phyloP scores from a whole-genome alignment of 2,113 vertebrate genomes.

The Pseudorectes ferrugineus region DNA sequence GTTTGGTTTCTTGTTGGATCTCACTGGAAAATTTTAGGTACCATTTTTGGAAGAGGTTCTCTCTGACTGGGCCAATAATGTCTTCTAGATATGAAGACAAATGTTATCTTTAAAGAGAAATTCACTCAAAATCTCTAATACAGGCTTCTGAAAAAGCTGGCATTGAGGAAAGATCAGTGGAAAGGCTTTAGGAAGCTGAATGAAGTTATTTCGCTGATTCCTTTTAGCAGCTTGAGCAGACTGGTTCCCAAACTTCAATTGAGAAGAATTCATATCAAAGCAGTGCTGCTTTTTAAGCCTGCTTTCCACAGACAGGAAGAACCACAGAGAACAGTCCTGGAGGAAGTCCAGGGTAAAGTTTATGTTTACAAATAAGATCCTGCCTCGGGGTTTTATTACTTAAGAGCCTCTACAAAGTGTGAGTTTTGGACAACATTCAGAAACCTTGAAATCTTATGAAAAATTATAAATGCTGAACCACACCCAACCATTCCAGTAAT shows the following conservation, averaged over 20 bases:
- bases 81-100: not conserved
- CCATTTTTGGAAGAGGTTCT: not conserved
- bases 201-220: not conserved
- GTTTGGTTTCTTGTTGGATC: not conserved
- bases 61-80: not conserved
- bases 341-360: not conserved
- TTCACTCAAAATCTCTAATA: not conserved
- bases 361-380: constrained; percentile 22
- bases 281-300: not conserved
- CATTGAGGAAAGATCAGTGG: not conserved
- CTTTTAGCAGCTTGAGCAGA: not conserved
- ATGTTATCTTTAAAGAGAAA: not conserved
- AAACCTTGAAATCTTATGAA: not conserved
- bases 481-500: not conserved
- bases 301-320: not conserved
- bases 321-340: not conserved
- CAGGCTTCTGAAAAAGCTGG: not conserved
- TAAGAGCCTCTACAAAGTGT: not conserved
- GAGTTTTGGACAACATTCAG: not conserved
- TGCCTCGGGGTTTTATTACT: not conserved
- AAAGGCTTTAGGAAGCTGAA: not conserved
- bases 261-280: not conserved
- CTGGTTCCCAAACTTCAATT: not conserved
- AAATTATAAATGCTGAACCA: not conserved
- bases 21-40: not conserved